A percentile compares a stretch with the other conserved stretches of the same genome.
Evolutionary conservation across 2,113 vertebrate species (phyloP).

Genomic region (Podarcis muralis): DNA sequence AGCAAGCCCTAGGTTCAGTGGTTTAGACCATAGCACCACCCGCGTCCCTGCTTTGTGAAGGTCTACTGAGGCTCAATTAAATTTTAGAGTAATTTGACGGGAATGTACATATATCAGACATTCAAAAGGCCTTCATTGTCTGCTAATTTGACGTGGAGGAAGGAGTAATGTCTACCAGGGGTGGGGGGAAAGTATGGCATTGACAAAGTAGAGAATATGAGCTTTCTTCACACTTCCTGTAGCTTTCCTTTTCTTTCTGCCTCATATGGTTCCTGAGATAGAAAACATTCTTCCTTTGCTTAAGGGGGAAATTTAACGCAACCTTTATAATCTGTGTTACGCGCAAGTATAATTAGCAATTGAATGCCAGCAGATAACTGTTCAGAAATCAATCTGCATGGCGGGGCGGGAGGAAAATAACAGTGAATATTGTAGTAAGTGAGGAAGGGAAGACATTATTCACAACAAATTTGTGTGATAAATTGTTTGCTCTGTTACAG

Average conservation of each 20-base stretch:
- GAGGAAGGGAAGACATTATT: conserved; percentile 40
- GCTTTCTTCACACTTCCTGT: conserved; percentile 5
- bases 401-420: conserved; percentile 35
- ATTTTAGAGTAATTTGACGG: neutral
- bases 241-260: neutral
- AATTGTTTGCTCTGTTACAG: conserved; percentile 27
- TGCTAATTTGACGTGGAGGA: neutral
- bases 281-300: conserved; percentile 21
- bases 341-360: conserved; percentile 29
- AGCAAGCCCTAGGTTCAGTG: too few relatives aligned
- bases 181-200: too few relatives aligned
- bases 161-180: neutral
- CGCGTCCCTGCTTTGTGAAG: neutral
- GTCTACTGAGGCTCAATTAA: neutral
- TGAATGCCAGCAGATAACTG: conserved; percentile 31
- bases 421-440: conserved; percentile 30
- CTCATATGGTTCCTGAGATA: conserved; percentile 15
- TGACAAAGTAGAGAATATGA: neutral
- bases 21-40: too few relatives aligned
- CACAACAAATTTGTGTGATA: conserved; percentile 14
- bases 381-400: conserved; percentile 50
- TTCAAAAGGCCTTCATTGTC: neutral
- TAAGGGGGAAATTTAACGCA: conserved; percentile 26
- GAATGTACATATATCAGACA: neutral
- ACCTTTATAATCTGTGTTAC: conserved; percentile 11